Evolutionary conservation across 2,113 vertebrate genomes (phyloP), one percentile per base, ranked within the genome.

Genomic region (Dromaius novaehollandiae): DNA sequence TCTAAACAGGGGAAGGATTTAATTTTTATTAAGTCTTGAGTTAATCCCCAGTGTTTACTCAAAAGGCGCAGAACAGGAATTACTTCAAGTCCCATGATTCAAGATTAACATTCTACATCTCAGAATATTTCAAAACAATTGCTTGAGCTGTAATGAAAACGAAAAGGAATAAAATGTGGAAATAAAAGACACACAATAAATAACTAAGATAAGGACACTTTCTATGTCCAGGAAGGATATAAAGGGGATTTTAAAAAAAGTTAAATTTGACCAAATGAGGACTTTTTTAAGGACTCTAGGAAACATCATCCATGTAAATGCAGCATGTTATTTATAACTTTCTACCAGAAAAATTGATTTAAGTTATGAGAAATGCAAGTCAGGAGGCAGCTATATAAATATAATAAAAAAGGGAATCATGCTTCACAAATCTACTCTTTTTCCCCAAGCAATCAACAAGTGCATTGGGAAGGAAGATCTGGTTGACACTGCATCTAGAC

Each of bases 31-130:
- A 73, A 69, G 60, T 34, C 46, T 53, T 25, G 19, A 46, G 53
- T 82, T 94, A 94, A 93, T 73, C 48, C 28, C 48, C 65, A 73
- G 76, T 69, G 51, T 82, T 93, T 89, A 85, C 22, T 82, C 58
- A 82, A 91, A 85, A 91, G 48, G 20, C 3, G 13, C 11, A 82
- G 38, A 44, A 82, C 75, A 95, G 16, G 5, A 85, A 86, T 50
- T 87, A 24, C 40, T 65, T 78, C 0, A 2, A 90, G 65, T 65
- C 78, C 36, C 9, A 24, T 34, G 30, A 87, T 73, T 87, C 63
- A 55, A 80, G 38, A 91, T 77, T 80, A 91, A 80, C 34, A 89
- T 80, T 83, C 58, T 82, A 40, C 1, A 0, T 17, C 40, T 34
- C 28, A 36, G 76, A 32, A 69, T 88, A 85, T 79, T 85, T 93